Evolutionary conservation across 2,113 vertebrate genomes (phyloP), one percentile per base, ranked within the genome.

Genomic region (Charadrius vociferus): DNA sequence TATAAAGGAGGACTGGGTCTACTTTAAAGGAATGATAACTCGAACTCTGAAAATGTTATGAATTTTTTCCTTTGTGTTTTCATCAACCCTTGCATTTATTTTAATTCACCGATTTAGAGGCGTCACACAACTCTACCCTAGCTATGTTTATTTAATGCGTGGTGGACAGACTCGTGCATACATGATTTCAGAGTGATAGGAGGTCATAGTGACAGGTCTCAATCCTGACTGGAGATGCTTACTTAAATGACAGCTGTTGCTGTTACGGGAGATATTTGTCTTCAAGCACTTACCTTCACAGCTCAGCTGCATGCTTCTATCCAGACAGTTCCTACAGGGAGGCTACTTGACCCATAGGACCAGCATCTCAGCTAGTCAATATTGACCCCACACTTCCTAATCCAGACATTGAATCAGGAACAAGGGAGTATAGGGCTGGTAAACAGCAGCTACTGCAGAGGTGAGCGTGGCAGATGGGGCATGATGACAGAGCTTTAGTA

Each of bases 401-500:
- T 58, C 41, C n/a, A 55, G 24, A 21, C 6, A 7, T 12, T 72
- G 58, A 27, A 59, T 47, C 27, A 63, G 34, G 13, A 78, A 12
- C 30, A 73, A 61, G 18, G 15, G 21, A 82, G 14, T 27, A 79
- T 12, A n/a, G 19, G 36, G 36, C 10, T 49, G 21, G 12, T 56
- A 81, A 91, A 71, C 15, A 68, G 59, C 49, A 86, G 27, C 3
- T 70, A 45, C 18, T 65, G 12, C 12, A 74, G 36, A 74, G 32
- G 14, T 24, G 24, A 65, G 36, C 7, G 37, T 66, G 8, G 7
- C 3, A 61, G 37, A 79, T 21, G 8, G 17, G 17, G 14, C 50
- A 36, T 14, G 5, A 2, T 11, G 15, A 3, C 1, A 6, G 12
- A 52, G 9, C 6, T 49, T 41, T 43, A 20, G 2, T 26, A 32